Evolutionary conservation across 2,113 vertebrate genomes (phyloP).

Genomic region (Cyanocitta stelleri): DNA sequence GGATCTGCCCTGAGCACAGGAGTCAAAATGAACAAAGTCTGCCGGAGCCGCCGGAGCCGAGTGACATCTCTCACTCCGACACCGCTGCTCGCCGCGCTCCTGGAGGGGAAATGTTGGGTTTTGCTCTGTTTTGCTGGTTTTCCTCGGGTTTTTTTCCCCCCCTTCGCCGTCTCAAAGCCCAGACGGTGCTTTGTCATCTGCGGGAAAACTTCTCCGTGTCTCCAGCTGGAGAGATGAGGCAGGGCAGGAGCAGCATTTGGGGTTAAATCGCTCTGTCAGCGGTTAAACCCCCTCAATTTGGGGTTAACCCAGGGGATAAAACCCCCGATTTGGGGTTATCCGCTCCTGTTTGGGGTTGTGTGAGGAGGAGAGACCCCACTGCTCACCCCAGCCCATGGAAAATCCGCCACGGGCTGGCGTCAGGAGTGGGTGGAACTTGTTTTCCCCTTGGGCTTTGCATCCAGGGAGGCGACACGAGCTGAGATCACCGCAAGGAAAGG

Average conservation of each 20-base stretch:
- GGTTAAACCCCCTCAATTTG: neutral
- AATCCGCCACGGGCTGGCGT: fast-evolving
- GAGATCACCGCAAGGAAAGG: fast-evolving
- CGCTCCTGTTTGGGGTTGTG: neutral
- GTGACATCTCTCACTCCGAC: neutral
- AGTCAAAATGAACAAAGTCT: neutral
- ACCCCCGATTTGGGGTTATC: neutral
- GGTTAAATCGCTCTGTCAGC: neutral
- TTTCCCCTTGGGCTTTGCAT: neutral
- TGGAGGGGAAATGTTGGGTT: neutral
- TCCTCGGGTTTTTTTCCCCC: fast-evolving
- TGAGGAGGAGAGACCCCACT: fast-evolving
- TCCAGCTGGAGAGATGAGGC: fast-evolving
- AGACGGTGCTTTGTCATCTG: fast-evolving
- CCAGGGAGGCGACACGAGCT: fast-evolving
- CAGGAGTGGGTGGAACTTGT: fast-evolving
- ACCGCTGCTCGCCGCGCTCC: fast-evolving
- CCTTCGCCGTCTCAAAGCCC: fast-evolving
- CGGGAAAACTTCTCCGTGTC: neutral
- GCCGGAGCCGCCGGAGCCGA: fast-evolving
- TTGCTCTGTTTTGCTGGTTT: neutral
- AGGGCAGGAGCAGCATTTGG: neutral
- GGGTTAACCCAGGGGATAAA: neutral
- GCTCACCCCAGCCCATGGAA: fast-evolving
- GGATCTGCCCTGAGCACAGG: neutral